phyloP scores from a whole-genome alignment of 1,140 invertebrate genomes.

The Galendromus occidentalis region DNA sequence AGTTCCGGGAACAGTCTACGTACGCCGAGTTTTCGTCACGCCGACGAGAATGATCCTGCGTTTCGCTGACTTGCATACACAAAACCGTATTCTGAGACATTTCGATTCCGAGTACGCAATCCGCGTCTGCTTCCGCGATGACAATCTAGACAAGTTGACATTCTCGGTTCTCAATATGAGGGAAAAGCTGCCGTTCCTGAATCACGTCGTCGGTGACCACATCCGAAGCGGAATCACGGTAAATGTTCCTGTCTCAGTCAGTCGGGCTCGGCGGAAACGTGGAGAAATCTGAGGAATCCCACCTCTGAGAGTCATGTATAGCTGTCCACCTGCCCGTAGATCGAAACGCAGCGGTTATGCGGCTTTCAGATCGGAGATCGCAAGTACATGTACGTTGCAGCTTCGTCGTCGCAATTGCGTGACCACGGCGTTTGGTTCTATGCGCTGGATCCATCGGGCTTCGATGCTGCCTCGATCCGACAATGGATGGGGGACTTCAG shows the following conservation, averaged over 20 bases:
- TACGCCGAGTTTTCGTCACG: conserved; percentile 20
- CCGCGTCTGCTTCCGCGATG: conserved; percentile 14
- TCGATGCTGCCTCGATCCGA: conserved; percentile 17
- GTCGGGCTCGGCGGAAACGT: too few relatives aligned
- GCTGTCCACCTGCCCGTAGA: neutral
- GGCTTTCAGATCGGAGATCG: conserved; percentile 15
- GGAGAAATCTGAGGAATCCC: too few relatives aligned
- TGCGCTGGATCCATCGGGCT: conserved; percentile 18
- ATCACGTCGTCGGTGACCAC: conserved; percentile 16
- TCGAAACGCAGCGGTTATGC: neutral
- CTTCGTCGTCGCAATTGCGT: conserved; percentile 23
- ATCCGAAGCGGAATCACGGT: conserved; percentile 15
- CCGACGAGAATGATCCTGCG: conserved; percentile 21
- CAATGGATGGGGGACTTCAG: conserved; percentile 24
- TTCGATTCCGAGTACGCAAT: conserved; percentile 19
- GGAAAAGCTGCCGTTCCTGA: conserved; percentile 5
- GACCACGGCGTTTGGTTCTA: conserved; percentile 25
- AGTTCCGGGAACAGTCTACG: conserved; percentile 7
- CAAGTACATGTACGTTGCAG: conserved; percentile 21
- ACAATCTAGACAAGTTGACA: conserved; percentile 12
- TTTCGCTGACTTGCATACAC: conserved; percentile 22
- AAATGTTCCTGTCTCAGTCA: neutral
- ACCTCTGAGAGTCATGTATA: too few relatives aligned
- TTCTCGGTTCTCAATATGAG: neutral
- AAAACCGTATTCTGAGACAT: conserved; percentile 23